Base-by-base conservation (phyloP, 2,797 vertebrate genomes). In the Acanthopagrus latus region DNA sequence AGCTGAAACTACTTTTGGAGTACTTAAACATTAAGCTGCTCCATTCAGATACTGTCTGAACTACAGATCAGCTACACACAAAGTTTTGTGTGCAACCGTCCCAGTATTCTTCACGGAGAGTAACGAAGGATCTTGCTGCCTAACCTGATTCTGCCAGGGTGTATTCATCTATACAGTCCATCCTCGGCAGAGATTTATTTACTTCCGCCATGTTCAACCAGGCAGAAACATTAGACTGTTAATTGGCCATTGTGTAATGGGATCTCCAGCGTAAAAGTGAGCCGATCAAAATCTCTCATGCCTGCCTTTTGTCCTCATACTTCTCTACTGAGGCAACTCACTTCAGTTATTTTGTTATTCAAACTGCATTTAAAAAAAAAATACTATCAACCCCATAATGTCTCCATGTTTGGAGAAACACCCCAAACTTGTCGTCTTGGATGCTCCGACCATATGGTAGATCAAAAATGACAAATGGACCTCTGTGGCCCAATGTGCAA, bases 101-200 rank as follows among this genome's bases (percentile, higher is more conserved):
- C 69, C 52, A 16, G 46, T 55, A 5, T 44, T 62, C 38, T 59
- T 69, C 1, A 23, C 33, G 55, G 25, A 44, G 55, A 63, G 76
- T 64, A 71, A 5, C 71, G 46, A 66, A 66, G 33, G 60, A 56
- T 71, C 46, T 33, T 74, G 62, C 66, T 41, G 38, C 68, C 72
- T 89, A 90, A 78, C 85, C 91, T 71, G 72, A 91, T 87, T 91
- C 88, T 92, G 91, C 84, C 90, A 86, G 23, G 18, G 21, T 68
- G 16, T 48, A 80, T 92, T 85, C 73, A 83, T 86, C 27, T 57
- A 27, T 70, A 59, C 58, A 64, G 82, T 84, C 83, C 77, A 77
- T 77, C 47, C 78, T 33, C 5, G 50, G 41, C 81, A 59, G 43
- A 81, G 83, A 87, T 88, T 89, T 87, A 90, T 86, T 92, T 92